These are phyloP conservation scores for Brachionus angularis DNA, from an alignment of 1,140 invertebrate genomes.

Conservation along the genomic window DNA sequence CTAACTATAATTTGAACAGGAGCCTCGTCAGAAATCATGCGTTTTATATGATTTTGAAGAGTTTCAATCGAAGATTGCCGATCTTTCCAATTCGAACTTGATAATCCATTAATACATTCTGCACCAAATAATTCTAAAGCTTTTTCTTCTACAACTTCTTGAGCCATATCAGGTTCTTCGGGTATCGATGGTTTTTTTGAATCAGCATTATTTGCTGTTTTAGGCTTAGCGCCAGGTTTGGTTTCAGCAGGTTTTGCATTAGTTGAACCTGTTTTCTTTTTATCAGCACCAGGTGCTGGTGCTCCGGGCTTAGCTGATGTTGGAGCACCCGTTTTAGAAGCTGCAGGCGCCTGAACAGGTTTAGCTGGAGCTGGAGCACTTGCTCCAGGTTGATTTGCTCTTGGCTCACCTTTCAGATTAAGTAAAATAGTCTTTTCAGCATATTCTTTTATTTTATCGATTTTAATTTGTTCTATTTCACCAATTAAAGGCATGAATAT, in stretches of 20 bases:
- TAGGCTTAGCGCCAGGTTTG: constrained; percentile 44
- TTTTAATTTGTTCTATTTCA: constrained; percentile 81
- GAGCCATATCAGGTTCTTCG: constrained; percentile 45
- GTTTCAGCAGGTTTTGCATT: not conserved
- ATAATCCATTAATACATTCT: constrained; percentile 67
- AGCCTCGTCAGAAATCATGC: constrained; percentile 63
- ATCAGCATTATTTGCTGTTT: constrained; percentile 44
- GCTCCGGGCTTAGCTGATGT: constrained; percentile 50
- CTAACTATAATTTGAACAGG: constrained; percentile 72
- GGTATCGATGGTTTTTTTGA: constrained; percentile 46
- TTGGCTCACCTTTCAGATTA: constrained; percentile 54
- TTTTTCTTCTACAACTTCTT: constrained; percentile 70
- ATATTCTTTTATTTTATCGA: constrained; percentile 75
- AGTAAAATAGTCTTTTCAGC: constrained; percentile 83
- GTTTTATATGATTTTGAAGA: constrained; percentile 59
- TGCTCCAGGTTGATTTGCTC: constrained; percentile 59
- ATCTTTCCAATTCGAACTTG: constrained; percentile 78
- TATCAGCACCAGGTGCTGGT: constrained; percentile 46
- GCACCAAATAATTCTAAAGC: constrained; percentile 64
- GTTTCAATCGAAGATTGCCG: constrained; percentile 73
- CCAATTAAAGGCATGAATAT: constrained; percentile 72
- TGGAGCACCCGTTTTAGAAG: constrained; percentile 55
- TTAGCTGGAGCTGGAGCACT: constrained; percentile 44
- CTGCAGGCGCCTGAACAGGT: constrained; percentile 45
- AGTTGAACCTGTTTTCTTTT: not conserved